These are phyloP conservation scores for Artibeus jamaicensis DNA, from an alignment of 2,797 vertebrate genomes.

Conservation along the genomic window DNA sequence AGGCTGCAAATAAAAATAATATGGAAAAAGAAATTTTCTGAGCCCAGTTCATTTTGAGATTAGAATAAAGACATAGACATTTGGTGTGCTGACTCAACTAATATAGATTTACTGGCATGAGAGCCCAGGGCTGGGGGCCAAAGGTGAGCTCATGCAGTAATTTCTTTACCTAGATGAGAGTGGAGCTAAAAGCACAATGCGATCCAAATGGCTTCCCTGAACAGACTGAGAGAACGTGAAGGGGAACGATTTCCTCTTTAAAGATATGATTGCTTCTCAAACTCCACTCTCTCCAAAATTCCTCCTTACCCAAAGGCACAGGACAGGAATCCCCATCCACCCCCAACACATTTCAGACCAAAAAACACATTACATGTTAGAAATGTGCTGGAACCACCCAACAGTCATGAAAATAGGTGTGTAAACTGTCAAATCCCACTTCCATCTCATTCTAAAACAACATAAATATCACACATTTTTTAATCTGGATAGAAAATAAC, in stretches of 20 bases:
- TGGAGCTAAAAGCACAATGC: slow-evolving; percentile 70
- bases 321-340: background rate
- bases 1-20: slow-evolving; percentile 48
- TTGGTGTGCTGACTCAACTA: slow-evolving; percentile 73
- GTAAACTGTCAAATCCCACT: background rate
- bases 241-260: slow-evolving; percentile 19
- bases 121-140: slow-evolving; percentile 77
- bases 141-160: slow-evolving; percentile 81
- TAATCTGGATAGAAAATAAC: background rate
- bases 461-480: background rate
- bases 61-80: slow-evolving; percentile 60
- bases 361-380: background rate
- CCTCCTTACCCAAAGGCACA: background rate
- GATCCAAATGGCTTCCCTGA: slow-evolving; percentile 62
- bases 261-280: background rate
- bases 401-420: background rate
- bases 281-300: background rate
- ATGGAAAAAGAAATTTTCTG: slow-evolving; percentile 33
- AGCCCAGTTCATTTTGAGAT: slow-evolving; percentile 52
- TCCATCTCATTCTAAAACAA: slow-evolving; percentile 3
- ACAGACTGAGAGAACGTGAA: slow-evolving; percentile 37
- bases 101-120: slow-evolving; percentile 76
- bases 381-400: background rate
- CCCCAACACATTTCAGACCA: background rate
- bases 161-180: slow-evolving; percentile 79